Percentiles rank a stretch among this genome's conserved stretches.
These are phyloP conservation scores for Ameiurus melas DNA, from an alignment of 2,113 vertebrate genomes.

Conservation along the genomic window DNA sequence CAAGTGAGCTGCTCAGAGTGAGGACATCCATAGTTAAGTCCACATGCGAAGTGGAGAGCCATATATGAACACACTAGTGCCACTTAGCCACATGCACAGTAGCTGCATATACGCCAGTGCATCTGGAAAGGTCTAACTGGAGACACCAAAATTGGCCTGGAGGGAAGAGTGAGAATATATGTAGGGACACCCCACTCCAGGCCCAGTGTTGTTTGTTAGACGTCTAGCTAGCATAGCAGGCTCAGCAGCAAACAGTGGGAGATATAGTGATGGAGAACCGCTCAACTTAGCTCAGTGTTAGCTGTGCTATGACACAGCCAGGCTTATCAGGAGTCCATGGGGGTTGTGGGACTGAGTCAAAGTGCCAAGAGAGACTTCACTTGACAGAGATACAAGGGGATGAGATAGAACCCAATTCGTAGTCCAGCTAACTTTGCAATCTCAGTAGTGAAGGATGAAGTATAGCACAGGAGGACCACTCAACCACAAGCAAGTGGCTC, in stretches of 20 bases:
- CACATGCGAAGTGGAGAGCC: not conserved
- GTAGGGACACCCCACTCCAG: not conserved
- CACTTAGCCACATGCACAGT: not conserved
- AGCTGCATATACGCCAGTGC: not conserved
- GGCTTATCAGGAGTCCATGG: not conserved
- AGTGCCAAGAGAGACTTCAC: not conserved
- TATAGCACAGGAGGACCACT: not conserved
- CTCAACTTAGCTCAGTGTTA: not conserved
- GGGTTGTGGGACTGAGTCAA: not conserved
- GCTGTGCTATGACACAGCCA: not conserved
- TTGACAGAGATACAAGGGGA: not conserved
- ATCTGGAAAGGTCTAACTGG: not conserved
- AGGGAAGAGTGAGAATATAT: not conserved
- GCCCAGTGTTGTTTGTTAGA: not conserved
- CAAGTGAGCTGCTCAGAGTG: not conserved
- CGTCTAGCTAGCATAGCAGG: not conserved
- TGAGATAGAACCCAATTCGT: not conserved
- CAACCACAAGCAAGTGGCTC: not conserved
- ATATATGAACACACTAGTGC: not conserved
- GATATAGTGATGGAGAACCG: not conserved
- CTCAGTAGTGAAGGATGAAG: not conserved
- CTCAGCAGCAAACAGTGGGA: not conserved
- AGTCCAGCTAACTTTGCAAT: not conserved
- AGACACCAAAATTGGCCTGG: not conserved
- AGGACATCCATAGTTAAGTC: not conserved